Evolutionary conservation across 2,888 invertebrate species (phyloP), one percentile per base, ranked within the genome.

Genomic region (Rotaria magnacalcarata): DNA sequence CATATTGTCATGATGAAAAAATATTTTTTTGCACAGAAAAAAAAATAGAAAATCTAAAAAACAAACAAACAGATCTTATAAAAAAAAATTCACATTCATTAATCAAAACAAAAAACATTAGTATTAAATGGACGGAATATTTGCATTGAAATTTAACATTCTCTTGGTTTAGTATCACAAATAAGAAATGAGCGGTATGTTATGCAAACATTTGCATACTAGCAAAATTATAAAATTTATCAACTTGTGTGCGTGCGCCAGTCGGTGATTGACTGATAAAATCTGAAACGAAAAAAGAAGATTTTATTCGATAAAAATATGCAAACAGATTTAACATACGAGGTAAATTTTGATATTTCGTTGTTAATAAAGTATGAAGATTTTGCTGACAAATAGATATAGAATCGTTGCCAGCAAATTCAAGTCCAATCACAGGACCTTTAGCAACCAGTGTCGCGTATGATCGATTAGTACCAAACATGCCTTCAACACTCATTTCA

Each of bases 201-300:
- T 80, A 80, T 24, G 24, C 80, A 47, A 80, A 80, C 80, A 91
- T 90, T 88, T 91, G 91, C 90, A 92, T 90, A 74, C 91, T 90
- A 4, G 91, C 91, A 88, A 90, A 91, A 88, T 90, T 91, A 88
- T 91, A 92, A 88, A 91, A 91, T 87, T 89, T 89, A 56, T 92
- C 91, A 16, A 92, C 90, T 87, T 92, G 91, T 85, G 89, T 88
- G 0, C 88, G 88, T 0, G 91, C 91, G 7, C 88, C 86, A n/a
- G 89, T 88, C 11, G 89, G 88, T 84, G 89, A 90, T 87, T 90
- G 89, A 88, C 91, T 91, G 67, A 91, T 90, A 88, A 91, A 92
- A 74, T 91, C 90, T 27, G 90, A 88, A 4, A 90, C 90, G 2
- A 90, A 90, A 11, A 90, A 89, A n/a, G n/a, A 16, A 54, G 6